Conservation (phyloP, 2,113 vertebrate species). For the western clawed frog (Xenopus tropicalis) region DNA sequence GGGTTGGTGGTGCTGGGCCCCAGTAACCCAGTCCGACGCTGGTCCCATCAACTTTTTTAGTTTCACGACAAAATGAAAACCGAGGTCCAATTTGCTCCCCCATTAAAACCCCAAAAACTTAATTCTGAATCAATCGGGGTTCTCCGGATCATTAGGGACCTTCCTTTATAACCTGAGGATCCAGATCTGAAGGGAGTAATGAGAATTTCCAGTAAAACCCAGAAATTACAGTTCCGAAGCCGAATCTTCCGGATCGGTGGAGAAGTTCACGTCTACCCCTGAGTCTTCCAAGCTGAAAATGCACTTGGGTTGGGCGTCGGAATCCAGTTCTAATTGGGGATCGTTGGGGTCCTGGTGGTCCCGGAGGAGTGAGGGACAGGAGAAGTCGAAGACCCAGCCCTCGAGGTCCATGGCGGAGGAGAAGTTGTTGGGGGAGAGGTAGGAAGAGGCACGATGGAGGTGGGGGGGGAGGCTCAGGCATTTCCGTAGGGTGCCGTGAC, state of each 20-base stretch:
- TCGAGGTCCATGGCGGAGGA: constrained; percentile 64
- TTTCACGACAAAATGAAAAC: no score
- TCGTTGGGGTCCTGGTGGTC: constrained; percentile 26
- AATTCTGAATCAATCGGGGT: no score
- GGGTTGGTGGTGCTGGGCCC: no score
- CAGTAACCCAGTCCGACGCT: no score
- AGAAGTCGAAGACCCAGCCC: constrained; percentile 67
- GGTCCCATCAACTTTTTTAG: no score
- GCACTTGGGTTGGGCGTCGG: not conserved
- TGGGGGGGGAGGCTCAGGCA: constrained; percentile 60
- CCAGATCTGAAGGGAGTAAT: no score
- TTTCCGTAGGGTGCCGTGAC: constrained; percentile 59
- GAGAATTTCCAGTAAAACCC: constrained; percentile 30
- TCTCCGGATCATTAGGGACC: no score
- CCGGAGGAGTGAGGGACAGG: constrained; percentile 39
- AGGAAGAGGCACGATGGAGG: constrained; percentile 45
- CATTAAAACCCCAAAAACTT: no score
- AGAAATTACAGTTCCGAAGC: constrained; percentile 6
- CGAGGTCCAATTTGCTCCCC: no score
- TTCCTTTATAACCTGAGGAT: no score
- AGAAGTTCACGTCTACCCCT: constrained; percentile 27
- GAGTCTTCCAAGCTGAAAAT: constrained; percentile 48
- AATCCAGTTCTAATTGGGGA: constrained; percentile 2
- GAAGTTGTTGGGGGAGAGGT: constrained; percentile 45
- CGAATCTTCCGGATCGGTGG: not conserved